phyloP scores from a whole-genome alignment of 2,797 vertebrate genomes.

The Nyctalus aviator region DNA sequence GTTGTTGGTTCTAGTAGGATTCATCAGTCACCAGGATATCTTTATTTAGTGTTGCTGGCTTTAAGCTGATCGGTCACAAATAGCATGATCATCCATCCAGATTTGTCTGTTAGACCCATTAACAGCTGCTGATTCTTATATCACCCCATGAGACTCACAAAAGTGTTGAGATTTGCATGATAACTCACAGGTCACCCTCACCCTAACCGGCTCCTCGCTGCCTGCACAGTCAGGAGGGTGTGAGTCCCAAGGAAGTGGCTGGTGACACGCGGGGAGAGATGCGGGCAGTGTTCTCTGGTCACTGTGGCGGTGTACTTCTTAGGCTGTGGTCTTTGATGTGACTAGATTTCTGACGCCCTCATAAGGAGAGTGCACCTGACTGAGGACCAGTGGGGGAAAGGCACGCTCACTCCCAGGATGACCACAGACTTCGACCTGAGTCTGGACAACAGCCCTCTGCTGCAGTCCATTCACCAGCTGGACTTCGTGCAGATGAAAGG shows the following conservation, averaged over 20 bases:
- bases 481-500: slow-evolving; percentile 99
- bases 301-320: background rate
- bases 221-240: background rate
- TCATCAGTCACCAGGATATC: background rate
- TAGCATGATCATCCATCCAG: background rate
- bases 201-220: background rate
- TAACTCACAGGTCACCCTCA: background rate
- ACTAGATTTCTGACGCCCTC: slow-evolving; percentile 97
- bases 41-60: background rate
- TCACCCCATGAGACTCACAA: background rate
- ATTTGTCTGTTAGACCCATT: background rate
- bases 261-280: background rate
- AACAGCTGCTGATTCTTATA: background rate
- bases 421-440: slow-evolving; percentile 98
- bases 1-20: background rate
- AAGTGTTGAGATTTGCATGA: background rate
- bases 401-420: slow-evolving; percentile 97
- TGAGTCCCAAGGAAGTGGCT: background rate
- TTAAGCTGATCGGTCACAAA: slow-evolving; percentile 9
- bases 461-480: slow-evolving; percentile 98
- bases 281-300: background rate
- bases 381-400: slow-evolving; percentile 98
- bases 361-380: slow-evolving; percentile 98
- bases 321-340: slow-evolving; percentile 72
- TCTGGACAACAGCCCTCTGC: slow-evolving; percentile 96